These are phyloP conservation scores for Pristionchus arcanus DNA, from an alignment of 2,888 invertebrate species.

Conservation along the genomic window DNA sequence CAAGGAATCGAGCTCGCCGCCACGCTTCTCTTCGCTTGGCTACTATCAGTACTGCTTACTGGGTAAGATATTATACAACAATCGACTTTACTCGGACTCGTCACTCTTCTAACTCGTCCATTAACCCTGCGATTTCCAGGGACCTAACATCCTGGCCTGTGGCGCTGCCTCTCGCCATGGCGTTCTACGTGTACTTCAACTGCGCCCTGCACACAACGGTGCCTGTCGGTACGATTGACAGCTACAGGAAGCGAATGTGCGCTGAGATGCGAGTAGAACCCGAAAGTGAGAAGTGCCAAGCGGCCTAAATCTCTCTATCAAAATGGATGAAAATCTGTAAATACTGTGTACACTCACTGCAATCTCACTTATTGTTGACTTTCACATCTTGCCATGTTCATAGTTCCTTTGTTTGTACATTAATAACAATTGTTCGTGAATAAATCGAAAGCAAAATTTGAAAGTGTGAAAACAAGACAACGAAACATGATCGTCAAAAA, in stretches of 20 bases:
- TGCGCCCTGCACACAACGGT: neutral
- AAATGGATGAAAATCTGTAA: neutral
- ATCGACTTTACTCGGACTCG: no score
- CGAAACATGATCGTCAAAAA: no score
- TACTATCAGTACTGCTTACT: neutral
- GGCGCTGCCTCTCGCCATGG: neutral
- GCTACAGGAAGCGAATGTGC: slow-evolving; percentile 20
- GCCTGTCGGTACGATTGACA: neutral
- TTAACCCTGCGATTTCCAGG: neutral
- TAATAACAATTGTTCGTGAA: no score
- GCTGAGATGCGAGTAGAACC: neutral
- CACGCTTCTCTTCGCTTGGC: neutral
- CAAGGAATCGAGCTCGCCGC: neutral
- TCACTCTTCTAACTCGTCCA: no score
- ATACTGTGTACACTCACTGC: neutral
- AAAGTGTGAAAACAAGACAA: no score
- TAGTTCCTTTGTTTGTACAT: neutral
- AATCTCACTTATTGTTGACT: neutral
- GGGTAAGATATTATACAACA: neutral
- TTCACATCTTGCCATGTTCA: neutral
- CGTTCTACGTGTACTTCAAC: slow-evolving; percentile 5
- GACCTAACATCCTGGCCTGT: neutral
- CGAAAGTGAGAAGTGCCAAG: neutral
- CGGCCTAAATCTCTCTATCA: neutral
- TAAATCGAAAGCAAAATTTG: no score